Evolutionary conservation across 2,888 invertebrate genomes (phyloP), one percentile per base, ranked within the genome.

Genomic region (Mimachlamys varia): DNA sequence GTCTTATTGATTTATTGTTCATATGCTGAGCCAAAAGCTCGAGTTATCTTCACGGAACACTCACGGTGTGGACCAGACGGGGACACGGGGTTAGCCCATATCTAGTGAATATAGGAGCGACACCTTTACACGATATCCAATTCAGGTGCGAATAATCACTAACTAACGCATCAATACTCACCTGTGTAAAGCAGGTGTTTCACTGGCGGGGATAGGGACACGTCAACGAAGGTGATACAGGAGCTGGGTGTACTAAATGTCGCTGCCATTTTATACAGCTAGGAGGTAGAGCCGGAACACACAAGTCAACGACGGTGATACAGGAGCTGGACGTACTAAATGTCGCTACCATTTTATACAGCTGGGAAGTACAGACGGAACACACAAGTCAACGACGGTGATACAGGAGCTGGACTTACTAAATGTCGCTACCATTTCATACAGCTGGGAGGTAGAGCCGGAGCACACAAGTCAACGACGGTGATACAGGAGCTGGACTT

Each of bases 131-230:
- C 76, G 33, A 33, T 76, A 76, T 76, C 76, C 76, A 76, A 76
- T 62, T 15, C 76, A 76, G 76, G 76, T 76, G 76, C 76, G 76
- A 76, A 76, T 76, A 76, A 76, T 76, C 76, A 33, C 76, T 76
- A 76, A 76, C 76, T 76, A 76, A 76, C 33, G 76, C 76, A 33
- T 76, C 27, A 76, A 76, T 76, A 76, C 76, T 76, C 76, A 76
- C 76, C 76, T 76, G 76, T 33, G 76, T 76, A 33, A 76, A 15
- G 76, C 76, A 76, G 76, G 76, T 76, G 33, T 33, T 27, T 76
- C 76, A 76, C 76, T 76, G 76, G 33, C 15, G 76, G 76, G 76
- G 27, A 76, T 76, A 76, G 53, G 53, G 19, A 53, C 15, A 53
- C 62, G 53, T 53, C 53, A 10, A 53, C 53, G n/a, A n/a, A n/a